Base-by-base conservation (phyloP, 2,888 invertebrate genomes). In the Heteromurus nitidus region DNA sequence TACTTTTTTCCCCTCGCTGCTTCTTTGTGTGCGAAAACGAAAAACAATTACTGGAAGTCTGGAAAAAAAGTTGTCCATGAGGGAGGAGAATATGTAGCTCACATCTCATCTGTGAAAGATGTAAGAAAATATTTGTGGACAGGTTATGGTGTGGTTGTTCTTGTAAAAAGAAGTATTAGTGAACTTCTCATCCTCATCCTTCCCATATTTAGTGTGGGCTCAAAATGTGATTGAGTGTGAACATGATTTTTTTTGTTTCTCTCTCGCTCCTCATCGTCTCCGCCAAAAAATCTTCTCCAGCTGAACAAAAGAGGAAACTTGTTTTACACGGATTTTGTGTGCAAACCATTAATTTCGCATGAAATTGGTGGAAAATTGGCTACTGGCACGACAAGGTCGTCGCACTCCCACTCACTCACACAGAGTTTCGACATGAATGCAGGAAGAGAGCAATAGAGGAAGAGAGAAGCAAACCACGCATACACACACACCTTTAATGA, bases 341-440 rank as follows among this genome's bases (percentile, higher is more conserved):
- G 18, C 2, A 62, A 62, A 62, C 62, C 62, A 74, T 64, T 74
- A 74, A 74, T 74, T 74, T 31, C 65, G 22, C 64, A 36, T 74
- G 74, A 65, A 74, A 62, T 62, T 62, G 62, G 62, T 62, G 31
- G 2, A 28, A 60, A 73, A 73, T 64, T 74, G 74, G 64, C 64
- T 26, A 53, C 24, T 74, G 53, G 64, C 74, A 74, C 74, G 74
- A 42, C 65, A 74, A 64, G 74, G 64, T 74, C 53, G 64, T 65
- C 30, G 5, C 24, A 53, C 31, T n/a, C n/a, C n/a, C n/a, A n/a
- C n/a, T n/a, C n/a, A n/a, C n/a, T n/a, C n/a, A 36, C 13, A 36
- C 36, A 36, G 13, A 36, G 5, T 36, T 36, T 36, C 9, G 50
- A 50, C 5, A 20, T 11, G 53, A 22, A 7, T 53, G 24, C 47